Evolutionary conservation across 2,888 invertebrate genomes (phyloP).

Genomic region (Abrostola triplasia): DNA sequence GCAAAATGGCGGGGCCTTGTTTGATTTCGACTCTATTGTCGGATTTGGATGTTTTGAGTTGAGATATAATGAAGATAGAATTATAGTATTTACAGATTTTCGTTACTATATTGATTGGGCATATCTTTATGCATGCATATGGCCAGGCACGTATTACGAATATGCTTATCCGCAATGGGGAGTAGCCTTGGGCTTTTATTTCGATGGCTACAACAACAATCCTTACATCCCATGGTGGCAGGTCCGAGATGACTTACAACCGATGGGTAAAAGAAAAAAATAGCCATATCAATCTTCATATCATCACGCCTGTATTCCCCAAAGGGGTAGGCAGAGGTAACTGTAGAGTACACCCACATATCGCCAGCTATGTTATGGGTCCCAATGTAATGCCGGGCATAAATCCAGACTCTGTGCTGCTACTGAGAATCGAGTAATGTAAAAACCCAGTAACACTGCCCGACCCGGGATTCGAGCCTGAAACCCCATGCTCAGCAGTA

Average conservation of each 20-base stretch:
- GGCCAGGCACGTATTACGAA: slow-evolving; percentile 68
- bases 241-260: slow-evolving; percentile 35
- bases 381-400: too few relatives aligned
- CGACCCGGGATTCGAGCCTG: too few relatives aligned
- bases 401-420: too few relatives aligned
- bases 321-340: too few relatives aligned
- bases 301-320: too few relatives aligned
- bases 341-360: too few relatives aligned
- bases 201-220: slow-evolving; percentile 14
- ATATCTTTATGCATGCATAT: slow-evolving; percentile 47
- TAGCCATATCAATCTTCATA: too few relatives aligned
- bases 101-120: slow-evolving; percentile 66
- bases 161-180: slow-evolving; percentile 74
- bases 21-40: slow-evolving; percentile 34
- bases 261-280: slow-evolving; percentile 53
- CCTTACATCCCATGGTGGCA: slow-evolving; percentile 41
- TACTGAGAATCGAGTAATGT: too few relatives aligned
- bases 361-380: too few relatives aligned
- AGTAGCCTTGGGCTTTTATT: neutral
- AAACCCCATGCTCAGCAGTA: too few relatives aligned
- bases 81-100: slow-evolving; percentile 72
- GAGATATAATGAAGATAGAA: slow-evolving; percentile 70
- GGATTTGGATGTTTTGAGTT: slow-evolving; percentile 75
- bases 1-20: slow-evolving; percentile 68
- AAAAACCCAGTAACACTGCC: too few relatives aligned